Evolutionary conservation across 1,140 invertebrate species (phyloP).

Genomic region (Calephelis virginiensis): DNA sequence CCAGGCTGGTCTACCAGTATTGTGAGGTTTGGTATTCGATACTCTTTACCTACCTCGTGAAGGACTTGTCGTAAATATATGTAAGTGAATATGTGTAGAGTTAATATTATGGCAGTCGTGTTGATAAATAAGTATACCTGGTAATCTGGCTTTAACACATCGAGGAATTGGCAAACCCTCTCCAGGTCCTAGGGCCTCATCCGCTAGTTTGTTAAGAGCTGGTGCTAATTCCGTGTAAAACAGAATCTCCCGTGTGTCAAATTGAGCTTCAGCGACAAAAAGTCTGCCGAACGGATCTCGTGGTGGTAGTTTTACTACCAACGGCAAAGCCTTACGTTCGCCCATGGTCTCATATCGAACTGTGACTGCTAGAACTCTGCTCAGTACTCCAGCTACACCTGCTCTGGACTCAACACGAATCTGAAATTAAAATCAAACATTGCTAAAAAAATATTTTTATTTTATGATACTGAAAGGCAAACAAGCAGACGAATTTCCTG

Average conservation of each 20-base stretch:
- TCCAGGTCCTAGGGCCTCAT: constrained; percentile 55
- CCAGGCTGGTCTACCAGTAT: too few species aligned
- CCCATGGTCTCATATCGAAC: constrained; percentile 57
- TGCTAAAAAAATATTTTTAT: too few species aligned
- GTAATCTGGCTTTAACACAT: constrained; percentile 62
- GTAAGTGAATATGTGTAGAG: too few species aligned
- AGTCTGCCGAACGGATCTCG: constrained; percentile 86
- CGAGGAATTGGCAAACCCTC: constrained; percentile 76
- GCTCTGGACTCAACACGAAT: constrained; percentile 59
- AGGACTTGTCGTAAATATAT: too few species aligned
- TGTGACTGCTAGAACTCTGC: constrained; percentile 62
- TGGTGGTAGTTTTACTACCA: constrained; percentile 87
- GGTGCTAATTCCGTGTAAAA: constrained; percentile 87
- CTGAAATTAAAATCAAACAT: constrained; percentile 33
- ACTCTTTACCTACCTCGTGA: too few species aligned
- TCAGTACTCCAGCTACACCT: constrained; percentile 61
- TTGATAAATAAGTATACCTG: constrained; percentile 36
- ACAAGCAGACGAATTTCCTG: too few species aligned
- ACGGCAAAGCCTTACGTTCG: constrained; percentile 67
- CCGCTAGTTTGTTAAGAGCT: constrained; percentile 68
- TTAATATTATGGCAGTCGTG: too few species aligned
- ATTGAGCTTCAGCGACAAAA: constrained; percentile 89
- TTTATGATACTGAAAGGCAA: too few species aligned
- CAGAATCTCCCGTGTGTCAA: constrained; percentile 89
- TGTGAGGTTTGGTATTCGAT: too few species aligned